Evolutionary conservation across 1,140 invertebrate genomes (phyloP), one percentile per base, ranked within the genome.

Genomic region (Arion vulgaris): DNA sequence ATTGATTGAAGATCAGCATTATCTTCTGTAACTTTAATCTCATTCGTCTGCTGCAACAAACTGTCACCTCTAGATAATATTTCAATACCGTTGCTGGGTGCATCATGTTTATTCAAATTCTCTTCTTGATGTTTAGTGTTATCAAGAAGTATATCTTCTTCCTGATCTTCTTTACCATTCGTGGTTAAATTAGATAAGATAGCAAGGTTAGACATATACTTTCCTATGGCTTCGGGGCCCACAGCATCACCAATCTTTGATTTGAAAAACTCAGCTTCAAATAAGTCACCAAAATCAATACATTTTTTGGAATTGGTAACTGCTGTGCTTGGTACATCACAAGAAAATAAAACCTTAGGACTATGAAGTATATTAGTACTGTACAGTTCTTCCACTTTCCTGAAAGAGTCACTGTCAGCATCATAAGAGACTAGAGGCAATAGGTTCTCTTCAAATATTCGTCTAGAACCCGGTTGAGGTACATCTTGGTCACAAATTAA

Each of bases 331-430:
- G 39, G 38, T 4, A 68, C 26, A 38, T 84, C 75, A n/a, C 66
- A 66, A 28, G 83, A 79, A 53, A 89, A 83, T 4, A 89, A 82
- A 26, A 91, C 89, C 83, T 90, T 91, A 0, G 89, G 90, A 83
- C 88, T 90, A 49, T 89, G 88, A 38, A 89, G 81, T 23, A 86
- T 39, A 72, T 85, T 85, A 17, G 76, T 66, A 26, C 69, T 45
- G 23, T 32, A 53, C 32, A 68, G 26, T 2, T 51, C 17, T 5
- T 80, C 72, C 5, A 76, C 57, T 34, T 51, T 36, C n/a, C 49
- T 39, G 53, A 77, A 71, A 0, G 62, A 38, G 45, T 81, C 62
- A 11, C 34, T 62, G 17, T 38, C 19, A 38, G 57, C 53, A 57
- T 81, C 79, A 34, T 84, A 72, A 11, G 79, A 75, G 34, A 78